Evolutionary conservation across 2,888 invertebrate species (phyloP).

Genomic region (Strigamia maritima): DNA sequence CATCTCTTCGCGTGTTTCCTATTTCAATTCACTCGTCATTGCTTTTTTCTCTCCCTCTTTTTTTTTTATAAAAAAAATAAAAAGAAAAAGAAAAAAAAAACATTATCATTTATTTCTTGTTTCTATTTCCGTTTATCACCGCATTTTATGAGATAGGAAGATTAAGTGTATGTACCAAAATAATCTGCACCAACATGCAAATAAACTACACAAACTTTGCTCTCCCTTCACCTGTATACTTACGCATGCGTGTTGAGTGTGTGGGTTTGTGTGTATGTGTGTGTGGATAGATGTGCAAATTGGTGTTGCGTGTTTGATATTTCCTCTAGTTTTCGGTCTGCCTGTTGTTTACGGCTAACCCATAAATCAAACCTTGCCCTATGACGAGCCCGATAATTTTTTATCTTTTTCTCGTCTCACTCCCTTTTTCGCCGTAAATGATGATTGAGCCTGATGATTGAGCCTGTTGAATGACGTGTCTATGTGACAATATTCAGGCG

Average conservation of each 20-base stretch:
- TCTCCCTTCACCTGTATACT: not conserved
- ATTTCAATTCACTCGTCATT: constrained; percentile 25
- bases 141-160: constrained; percentile 26
- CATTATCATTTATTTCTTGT: constrained; percentile 24
- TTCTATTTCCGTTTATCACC: constrained; percentile 34
- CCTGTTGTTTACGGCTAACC: constrained; percentile 31
- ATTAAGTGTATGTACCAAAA: constrained; percentile 25
- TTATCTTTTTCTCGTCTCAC: not conserved
- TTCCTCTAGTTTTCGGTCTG: constrained; percentile 30
- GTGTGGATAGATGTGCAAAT: constrained; percentile 26
- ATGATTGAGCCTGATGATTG: constrained; percentile 22
- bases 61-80: no score
- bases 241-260: constrained; percentile 28
- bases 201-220: not conserved
- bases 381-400: not conserved
- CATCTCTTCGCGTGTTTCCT: constrained; percentile 8
- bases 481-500: not conserved
- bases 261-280: not conserved
- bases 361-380: constrained; percentile 29
- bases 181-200: constrained; percentile 31
- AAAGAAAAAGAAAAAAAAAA: not conserved
- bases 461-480: constrained; percentile 31
- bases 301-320: constrained; percentile 32
- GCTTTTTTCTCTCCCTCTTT: not conserved
- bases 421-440: not conserved